Evolutionary conservation across 2,888 invertebrate species (phyloP), one percentile per base, ranked within the genome.

Genomic region (Homarus gammarus): DNA sequence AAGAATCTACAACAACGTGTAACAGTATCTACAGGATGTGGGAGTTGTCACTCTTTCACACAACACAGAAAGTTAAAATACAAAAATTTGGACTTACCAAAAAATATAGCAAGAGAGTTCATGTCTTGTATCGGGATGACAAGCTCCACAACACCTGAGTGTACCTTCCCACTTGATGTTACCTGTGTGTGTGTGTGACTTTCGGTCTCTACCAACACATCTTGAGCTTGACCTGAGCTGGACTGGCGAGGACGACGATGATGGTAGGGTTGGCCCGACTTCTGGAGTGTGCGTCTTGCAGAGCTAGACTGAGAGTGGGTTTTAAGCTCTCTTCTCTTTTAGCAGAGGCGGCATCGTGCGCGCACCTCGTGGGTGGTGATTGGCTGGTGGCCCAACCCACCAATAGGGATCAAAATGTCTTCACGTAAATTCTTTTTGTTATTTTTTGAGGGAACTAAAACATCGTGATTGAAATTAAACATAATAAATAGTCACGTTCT

Each of bases 161-260:
- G 10, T 1, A 2, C 56, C 22, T 12, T 56, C 22, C 3, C 5
- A 56, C 18, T 12, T 22, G 56, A 56, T 18, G 56, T 56, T n/a
- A 27, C 56, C 56, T 56, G 56, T 27, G n/a, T 56, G 56, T 22
- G 56, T 56, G 22, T n/a, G n/a, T n/a, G n/a, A n/a, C n/a, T n/a
- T n/a, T n/a, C n/a, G 56, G 56, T 18, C n/a, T 27, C 64, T 64
- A 64, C 64, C 64, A 64, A 64, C 27, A 64, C 64, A 64, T 64
- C 64, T n/a, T 64, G 64, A 27, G 22, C 18, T 64, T 8, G 3
- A 44, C 6, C 5, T 44, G 44, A 12, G 64, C 3, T 18, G 56
- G 22, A 56, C 15, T 56, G 64, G 27, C 27, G 64, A 2, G 64
- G 64, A 27, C 27, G n/a, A n/a, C n/a, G n/a, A n/a, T n/a, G n/a